Base-by-base conservation (phyloP, 2,888 invertebrate species). In the Tromatobia lineatoria region DNA sequence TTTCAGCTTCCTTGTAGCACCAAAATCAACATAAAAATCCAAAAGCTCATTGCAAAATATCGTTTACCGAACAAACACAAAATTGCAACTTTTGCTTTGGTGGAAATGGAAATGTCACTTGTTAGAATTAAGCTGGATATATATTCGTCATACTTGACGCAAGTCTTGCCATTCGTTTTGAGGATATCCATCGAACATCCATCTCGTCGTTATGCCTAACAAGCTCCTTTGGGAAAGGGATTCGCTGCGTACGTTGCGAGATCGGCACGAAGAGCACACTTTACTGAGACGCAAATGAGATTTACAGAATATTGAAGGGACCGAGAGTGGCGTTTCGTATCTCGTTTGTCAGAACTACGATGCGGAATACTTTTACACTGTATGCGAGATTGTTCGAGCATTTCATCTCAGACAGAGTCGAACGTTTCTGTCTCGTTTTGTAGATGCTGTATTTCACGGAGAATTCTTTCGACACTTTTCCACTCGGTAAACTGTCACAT, bases 211-310 rank as follows among this genome's bases (percentile, higher is more conserved):
- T 84, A 86, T 69, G 71, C 66, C 87, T 88, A 89, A 89, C 86
- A 86, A 89, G 88, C 85, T 83, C 86, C 85, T 86, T 73, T 25
- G 86, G 86, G 86, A 81, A 79, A 75, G 64, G 34, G 47, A 52
- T 45, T 75, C 67, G 70, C 73, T 20, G 23, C 34, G 54, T 47
- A 50, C 70, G 57, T 47, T 23, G 75, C 50, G 69, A 13, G 25
- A 59, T 52, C 42, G 66, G 38, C 42, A 57, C 71, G 71, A 71
- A 25, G 20, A 10, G 57, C 8, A 71, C 54, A 42, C 42, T 57
- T 23, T n/a, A 20, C 15, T n/a, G 25, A 20, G 23, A 57, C 13
- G 23, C 8, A 71, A 71, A 71, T 23, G 45, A 54, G 71, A 71
- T 57, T 57, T 54, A 15, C 42, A 57, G 71, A 71, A 71, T 45